Percentiles rank a stretch among this genome's conserved stretches.
These are phyloP conservation scores for Drosophila maculinotata DNA, from an alignment of 2,888 invertebrate species.

Conservation along the genomic window DNA sequence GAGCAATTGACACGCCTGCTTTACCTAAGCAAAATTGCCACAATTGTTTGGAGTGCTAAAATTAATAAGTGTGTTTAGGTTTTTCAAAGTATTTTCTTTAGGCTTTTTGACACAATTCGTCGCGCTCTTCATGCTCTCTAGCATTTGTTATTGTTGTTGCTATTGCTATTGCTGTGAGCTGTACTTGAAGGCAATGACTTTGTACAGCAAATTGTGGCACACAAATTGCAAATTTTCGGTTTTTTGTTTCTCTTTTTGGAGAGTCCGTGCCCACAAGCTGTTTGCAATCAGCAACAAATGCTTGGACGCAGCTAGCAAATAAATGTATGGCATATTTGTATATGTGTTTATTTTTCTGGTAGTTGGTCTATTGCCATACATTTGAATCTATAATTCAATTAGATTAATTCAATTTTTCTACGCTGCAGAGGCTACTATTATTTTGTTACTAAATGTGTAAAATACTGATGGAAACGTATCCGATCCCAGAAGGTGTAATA, in stretches of 20 bases:
- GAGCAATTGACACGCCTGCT: slow-evolving; percentile 77
- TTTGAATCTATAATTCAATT: slow-evolving; percentile 40
- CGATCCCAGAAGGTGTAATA: too few species aligned
- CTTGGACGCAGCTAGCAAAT: slow-evolving; percentile 11
- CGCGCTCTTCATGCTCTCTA: slow-evolving; percentile 50
- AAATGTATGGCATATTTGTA: slow-evolving; percentile 6
- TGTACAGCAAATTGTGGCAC: slow-evolving; percentile 27
- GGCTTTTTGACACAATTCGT: slow-evolving; percentile 59
- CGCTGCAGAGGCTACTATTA: too few species aligned
- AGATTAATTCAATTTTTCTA: background rate
- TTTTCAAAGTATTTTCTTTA: slow-evolving; percentile 45
- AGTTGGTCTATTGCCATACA: slow-evolving; percentile 15
- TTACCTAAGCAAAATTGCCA: slow-evolving; percentile 66
- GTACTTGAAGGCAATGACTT: slow-evolving; percentile 59
- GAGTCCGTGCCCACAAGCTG: slow-evolving; percentile 16
- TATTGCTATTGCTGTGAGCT: slow-evolving; percentile 17
- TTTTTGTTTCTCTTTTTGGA: slow-evolving; percentile 8
- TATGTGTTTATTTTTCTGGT: slow-evolving; percentile 4
- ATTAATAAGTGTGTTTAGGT: slow-evolving; percentile 68
- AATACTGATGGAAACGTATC: too few species aligned
- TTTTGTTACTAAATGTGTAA: background rate
- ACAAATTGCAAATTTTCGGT: slow-evolving; percentile 28
- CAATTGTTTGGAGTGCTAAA: slow-evolving; percentile 78
- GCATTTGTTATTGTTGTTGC: slow-evolving; percentile 8
- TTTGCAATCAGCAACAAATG: slow-evolving; percentile 31